Base-by-base conservation (phyloP, 2,888 invertebrate species). In the Chalcosyrphus nemorum region DNA sequence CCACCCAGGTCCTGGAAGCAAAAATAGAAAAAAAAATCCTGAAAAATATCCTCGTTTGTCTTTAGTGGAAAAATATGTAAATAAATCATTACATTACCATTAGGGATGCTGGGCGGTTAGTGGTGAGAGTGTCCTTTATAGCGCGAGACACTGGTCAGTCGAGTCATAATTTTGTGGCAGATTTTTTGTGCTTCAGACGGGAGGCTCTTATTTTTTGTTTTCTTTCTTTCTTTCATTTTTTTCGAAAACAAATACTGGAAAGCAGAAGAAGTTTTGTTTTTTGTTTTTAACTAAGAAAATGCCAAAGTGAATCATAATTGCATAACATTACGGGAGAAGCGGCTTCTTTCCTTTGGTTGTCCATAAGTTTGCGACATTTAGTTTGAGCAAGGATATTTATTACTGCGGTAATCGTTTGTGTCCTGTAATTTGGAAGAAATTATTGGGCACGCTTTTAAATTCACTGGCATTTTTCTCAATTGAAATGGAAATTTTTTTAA, bases 81-180 rank as follows among this genome's bases (percentile, higher is more conserved):
- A 87, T 87, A 87, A 87, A 87, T 86, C 86, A 86, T 78, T 74
- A 74, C 72, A 86, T 86, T 86, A 86, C 85, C 75, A 72, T 81
- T 63, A 54, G 54, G 65, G 52, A 4, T 59, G 7, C 57, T 17
- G 19, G 66, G 38, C 17, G 56, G 32, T 11, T 7, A 27, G 11
- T n/a, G 45, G 11, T 47, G 65, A 27, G 82, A 71, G 66, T 75
- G 68, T 81, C 81, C 75, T 81, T 81, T 68, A 70, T 68, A 41
- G 66, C 35, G 66, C 72, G 61, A 72, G 72, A 72, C 59, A 80
- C 80, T 84, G 84, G 84, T 80, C 84, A 80, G 15, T 75, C 45
- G 47, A 86, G 86, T 82, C 86, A 87, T 87, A 87, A 86, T 86
- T 87, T 85, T 86, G 76, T 81, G 86, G 86, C 86, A 86, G 86